phyloP scores from a whole-genome alignment of 2,797 vertebrate genomes.

The Alouatta caraya region DNA sequence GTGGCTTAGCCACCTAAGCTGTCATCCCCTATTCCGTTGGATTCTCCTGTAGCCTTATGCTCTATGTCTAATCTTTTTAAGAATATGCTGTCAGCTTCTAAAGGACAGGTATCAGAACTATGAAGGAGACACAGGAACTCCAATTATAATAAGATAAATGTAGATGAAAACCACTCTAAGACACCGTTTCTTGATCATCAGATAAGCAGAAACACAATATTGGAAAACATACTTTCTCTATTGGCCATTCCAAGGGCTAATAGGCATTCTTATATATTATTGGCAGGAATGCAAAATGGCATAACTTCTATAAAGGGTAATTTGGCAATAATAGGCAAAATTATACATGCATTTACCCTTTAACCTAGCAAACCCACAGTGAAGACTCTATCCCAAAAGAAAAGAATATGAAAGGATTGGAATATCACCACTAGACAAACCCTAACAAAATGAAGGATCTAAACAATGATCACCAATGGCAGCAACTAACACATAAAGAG shows the following conservation, averaged over 20 bases:
- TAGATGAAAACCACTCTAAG: not conserved
- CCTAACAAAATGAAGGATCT: not conserved
- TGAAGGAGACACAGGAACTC: not conserved
- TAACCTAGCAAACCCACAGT: not conserved
- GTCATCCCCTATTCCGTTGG: not conserved
- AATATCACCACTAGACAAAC: not conserved
- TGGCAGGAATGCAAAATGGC: not conserved
- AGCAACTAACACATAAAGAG: not conserved
- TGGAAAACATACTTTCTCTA: not conserved
- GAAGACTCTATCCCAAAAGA: not conserved
- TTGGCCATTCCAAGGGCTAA: not conserved
- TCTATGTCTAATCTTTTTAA: not conserved
- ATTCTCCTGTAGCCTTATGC: not conserved
- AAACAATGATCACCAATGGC: too few relatives aligned
- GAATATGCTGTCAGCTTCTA: not conserved
- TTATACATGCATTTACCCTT: not conserved
- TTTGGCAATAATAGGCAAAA: not conserved
- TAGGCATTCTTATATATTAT: not conserved
- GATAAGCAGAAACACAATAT: not conserved
- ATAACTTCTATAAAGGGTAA: not conserved
- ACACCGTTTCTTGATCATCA: not conserved
- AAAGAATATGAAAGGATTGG: not conserved
- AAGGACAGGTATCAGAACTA: not conserved
- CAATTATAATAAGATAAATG: not conserved
- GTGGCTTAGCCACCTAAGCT: not conserved